These are phyloP conservation scores for Bubo scandiacus DNA, from an alignment of 2,113 vertebrate species.

Conservation along the genomic window DNA sequence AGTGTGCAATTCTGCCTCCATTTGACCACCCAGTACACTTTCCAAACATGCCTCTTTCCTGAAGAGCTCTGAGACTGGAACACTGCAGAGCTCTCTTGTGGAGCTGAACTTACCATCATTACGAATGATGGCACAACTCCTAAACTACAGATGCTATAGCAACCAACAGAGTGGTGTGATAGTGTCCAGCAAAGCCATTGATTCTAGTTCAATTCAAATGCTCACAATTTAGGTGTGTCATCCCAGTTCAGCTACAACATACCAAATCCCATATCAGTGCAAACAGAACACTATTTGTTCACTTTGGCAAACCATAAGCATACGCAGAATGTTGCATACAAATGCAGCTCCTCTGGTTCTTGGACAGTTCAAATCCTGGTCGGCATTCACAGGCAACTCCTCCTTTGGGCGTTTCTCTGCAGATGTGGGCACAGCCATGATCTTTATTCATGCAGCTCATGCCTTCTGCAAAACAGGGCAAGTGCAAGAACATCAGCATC, in stretches of 20 bases:
- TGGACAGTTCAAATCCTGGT: constrained; percentile 93
- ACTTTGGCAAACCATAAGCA: not conserved
- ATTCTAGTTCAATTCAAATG: not conserved
- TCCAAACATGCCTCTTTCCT: not conserved
- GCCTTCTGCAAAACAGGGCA: constrained; percentile 85
- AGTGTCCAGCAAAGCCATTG: not conserved
- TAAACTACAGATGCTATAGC: not conserved
- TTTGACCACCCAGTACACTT: not conserved
- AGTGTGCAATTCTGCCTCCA: not conserved
- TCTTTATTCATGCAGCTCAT: constrained; percentile 99
- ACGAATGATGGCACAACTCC: not conserved
- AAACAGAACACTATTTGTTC: not conserved
- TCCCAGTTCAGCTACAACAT: not conserved
- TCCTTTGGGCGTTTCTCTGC: constrained; percentile 92
- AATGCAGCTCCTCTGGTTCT: constrained; percentile 92
- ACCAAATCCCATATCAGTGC: not conserved
- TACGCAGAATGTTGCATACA: constrained; percentile 77
- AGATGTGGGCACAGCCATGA: constrained; percentile 95
- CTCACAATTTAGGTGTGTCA: not conserved
- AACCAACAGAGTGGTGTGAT: not conserved
- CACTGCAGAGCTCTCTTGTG: not conserved
- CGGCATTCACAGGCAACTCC: constrained; percentile 93
- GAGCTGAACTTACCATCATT: not conserved
- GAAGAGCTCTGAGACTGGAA: not conserved
- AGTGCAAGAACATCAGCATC: not conserved